Evolutionary conservation across 1,140 invertebrate genomes (phyloP), one percentile per base, ranked within the genome.

Genomic region (Aphelinus atriplicis): DNA sequence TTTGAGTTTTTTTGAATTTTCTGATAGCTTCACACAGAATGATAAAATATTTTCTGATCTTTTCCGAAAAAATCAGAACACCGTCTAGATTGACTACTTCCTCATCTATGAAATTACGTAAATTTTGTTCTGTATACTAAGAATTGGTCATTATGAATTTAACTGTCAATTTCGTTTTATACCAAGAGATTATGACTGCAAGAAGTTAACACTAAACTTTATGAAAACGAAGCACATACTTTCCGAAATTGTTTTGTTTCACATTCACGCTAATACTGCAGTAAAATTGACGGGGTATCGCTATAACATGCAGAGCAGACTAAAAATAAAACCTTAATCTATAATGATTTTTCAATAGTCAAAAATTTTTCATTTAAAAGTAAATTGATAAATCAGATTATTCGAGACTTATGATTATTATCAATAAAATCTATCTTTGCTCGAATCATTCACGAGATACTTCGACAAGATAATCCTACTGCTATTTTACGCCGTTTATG

Each of bases 251-350:
- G 58, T 62, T 74, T 10, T 3, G 1, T 66, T 48, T 55, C 45
- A 76, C 63, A 75, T 65, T 64, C 61, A 70, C 51, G 47, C 26
- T 76, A 76, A 76, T 76, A 76, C 74, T 76, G 74, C 62, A 71
- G 42, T 76, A 71, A 61, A 66, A 66, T 71, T 66, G 67, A 46
- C 68, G 50, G 55, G 47, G 64, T 51, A 64, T 70, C 53, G 62
- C 67, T 75, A 75, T 48, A 64, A 56, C 51, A 58, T 70, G 47
- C 57, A 69, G 66, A 62, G 47, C 51, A 64, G 55, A 56, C 64
- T 57, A 63, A 10, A 57, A 63, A 63, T 45, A 61, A 74, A 74
- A 62, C 47, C n/a, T 63, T 63, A 26, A 62, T 26, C 42, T 63
- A 63, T 42, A 53, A 68, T 68, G 9, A 67, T 61, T 74, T 63